Base-by-base conservation (phyloP, 1,140 invertebrate species). In the Arion vulgaris region DNA sequence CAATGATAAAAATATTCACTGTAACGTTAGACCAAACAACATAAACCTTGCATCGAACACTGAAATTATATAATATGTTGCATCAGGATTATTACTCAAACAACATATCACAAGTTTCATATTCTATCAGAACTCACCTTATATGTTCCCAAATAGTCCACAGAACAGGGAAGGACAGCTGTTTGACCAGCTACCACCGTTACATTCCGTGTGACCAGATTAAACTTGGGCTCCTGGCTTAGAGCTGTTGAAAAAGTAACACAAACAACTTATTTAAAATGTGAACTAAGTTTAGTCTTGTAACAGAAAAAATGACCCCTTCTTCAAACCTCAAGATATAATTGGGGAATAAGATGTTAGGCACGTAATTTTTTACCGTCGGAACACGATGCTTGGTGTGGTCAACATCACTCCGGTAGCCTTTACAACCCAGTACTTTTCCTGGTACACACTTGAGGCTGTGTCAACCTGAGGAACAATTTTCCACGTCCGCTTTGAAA, bases 91-190 rank as follows among this genome's bases (percentile, higher is more conserved):
- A 7, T 7, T n/a, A 68, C 11, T 13, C 26, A 34, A 13, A 68
- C 7, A 68, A 68, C 62, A 68, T 13, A 28, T 28, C 62, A 28
- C 26, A 11, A 19, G 9, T 19, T 19, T 49, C 45, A 49, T 49
- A 49, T 49, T 34, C 15, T 36, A 69, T 32, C 26, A 72, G 36
- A 1, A 78, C 81, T 78, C 94, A 97, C 97, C 95, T 97, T 97
- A 91, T 96, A 97, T 85, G 94, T 95, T 87, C 95, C 95, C 39
- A 99, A 94, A 92, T 97, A 96, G 91, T 98, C 96, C 38, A 98
- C 96, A 80, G 98, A 96, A 90, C 97, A 99, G n/a, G 97, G 96
- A 49, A 99, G 93, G 1, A 97, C 93, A 23, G 97, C 97, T 90
- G 97, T 96, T 73, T 96, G 94, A 17, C 97, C 97, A 15, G 96